Conservation (phyloP, 2,113 vertebrate genomes). For the Elephas maximus region DNA sequence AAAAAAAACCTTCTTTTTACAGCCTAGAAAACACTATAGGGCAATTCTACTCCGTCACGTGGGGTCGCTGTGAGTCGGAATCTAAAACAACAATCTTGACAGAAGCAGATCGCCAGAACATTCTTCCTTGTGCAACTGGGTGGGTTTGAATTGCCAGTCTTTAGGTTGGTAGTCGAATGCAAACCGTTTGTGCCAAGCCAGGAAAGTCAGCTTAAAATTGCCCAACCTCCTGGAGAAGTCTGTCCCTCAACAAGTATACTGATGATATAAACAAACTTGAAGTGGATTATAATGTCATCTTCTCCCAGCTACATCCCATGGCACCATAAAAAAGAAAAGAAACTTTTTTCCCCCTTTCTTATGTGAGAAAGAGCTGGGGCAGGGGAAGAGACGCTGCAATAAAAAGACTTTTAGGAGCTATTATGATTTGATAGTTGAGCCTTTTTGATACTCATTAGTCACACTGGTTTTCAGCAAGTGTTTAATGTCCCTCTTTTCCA, state of each 20-base stretch:
- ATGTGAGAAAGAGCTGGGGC: background rate
- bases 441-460: conserved; percentile 56
- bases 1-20: background rate
- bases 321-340: background rate
- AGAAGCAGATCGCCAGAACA: background rate
- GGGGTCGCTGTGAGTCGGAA: background rate
- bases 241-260: background rate
- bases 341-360: background rate
- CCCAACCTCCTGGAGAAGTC: conserved; percentile 29
- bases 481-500: conserved; percentile 76
- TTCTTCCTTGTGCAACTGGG: background rate
- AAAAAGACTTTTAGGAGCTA: conserved; percentile 46
- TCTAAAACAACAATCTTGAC: background rate
- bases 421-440: background rate
- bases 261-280: background rate
- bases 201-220: conserved; percentile 56
- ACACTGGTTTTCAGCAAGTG: conserved; percentile 57
- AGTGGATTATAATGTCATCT: background rate
- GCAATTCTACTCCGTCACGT: background rate
- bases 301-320: conserved; percentile 8
- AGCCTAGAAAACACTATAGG: background rate
- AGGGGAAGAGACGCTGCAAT: background rate
- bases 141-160: background rate
- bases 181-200: background rate
- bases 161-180: background rate